Evolutionary conservation across 1,140 invertebrate genomes (phyloP).

Genomic region (Drosophila lini): DNA sequence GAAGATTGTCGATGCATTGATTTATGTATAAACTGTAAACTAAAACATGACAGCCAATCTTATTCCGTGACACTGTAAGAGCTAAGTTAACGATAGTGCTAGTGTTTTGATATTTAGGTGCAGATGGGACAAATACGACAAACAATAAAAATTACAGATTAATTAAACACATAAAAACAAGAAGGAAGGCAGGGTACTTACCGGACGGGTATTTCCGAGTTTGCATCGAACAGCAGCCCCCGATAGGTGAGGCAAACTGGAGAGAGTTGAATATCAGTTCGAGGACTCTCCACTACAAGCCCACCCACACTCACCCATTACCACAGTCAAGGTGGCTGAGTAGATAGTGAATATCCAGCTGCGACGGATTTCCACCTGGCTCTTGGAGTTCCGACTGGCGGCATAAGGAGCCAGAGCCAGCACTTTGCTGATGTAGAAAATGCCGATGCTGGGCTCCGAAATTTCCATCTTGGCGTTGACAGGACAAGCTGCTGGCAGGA

Average conservation of each 20-base stretch:
- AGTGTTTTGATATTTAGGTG: not conserved
- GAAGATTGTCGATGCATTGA: too few relatives aligned
- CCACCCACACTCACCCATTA: conserved; percentile 63
- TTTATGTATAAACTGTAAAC: too few relatives aligned
- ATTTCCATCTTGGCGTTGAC: conserved; percentile 67
- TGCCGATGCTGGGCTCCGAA: conserved; percentile 68
- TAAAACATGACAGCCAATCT: too few relatives aligned
- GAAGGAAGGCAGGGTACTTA: conserved; percentile 46
- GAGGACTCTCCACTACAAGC: too few relatives aligned
- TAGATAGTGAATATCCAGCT: conserved; percentile 85
- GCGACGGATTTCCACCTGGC: conserved; percentile 83
- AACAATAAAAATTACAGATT: not conserved
- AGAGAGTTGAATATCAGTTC: not conserved
- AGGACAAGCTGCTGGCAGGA: conserved; percentile 21
- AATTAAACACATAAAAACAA: too few relatives aligned
- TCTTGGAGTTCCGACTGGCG: conserved; percentile 52
- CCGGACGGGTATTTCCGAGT: conserved; percentile 76
- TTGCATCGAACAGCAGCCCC: conserved; percentile 78
- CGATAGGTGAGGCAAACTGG: conserved; percentile 76
- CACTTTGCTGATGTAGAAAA: conserved; percentile 85
- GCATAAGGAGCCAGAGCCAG: conserved; percentile 85
- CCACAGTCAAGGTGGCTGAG: conserved; percentile 72
- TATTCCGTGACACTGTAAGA: not conserved
- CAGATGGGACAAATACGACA: not conserved
- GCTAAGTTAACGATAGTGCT: not conserved